phyloP scores from a whole-genome alignment of 2,888 invertebrate genomes.

The Ochropleura plecta region DNA sequence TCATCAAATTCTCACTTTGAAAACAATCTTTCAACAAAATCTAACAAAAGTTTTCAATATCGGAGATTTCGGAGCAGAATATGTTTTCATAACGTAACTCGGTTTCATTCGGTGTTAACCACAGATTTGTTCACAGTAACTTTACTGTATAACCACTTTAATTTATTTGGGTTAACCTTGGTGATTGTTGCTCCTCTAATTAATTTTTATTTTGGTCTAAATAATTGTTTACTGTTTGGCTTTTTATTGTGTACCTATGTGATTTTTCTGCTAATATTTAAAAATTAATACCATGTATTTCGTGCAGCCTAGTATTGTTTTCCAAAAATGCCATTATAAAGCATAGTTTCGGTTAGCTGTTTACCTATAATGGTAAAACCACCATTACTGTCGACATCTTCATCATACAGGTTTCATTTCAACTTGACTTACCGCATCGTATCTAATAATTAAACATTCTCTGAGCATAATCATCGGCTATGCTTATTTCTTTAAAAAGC shows the following conservation, averaged over 20 bases:
- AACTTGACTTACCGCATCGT: background rate
- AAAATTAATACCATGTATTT: background rate
- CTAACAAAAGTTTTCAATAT: conserved; percentile 54
- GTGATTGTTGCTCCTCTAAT: conserved; percentile 31
- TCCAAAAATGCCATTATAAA: background rate
- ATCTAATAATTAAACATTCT: conserved; percentile 18
- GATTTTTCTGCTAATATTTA: background rate
- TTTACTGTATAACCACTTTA: conserved; percentile 29
- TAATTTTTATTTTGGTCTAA: conserved; percentile 8
- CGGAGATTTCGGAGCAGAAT: conserved; percentile 39
- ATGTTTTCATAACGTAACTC: conserved; percentile 40
- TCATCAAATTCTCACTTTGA: conserved; percentile 63
- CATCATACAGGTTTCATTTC: conserved; percentile 1
- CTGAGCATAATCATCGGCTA: conserved; percentile 19
- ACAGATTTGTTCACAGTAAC: conserved; percentile 48
- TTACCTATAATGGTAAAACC: background rate
- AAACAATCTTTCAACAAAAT: conserved; percentile 63
- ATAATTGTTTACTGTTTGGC: background rate
- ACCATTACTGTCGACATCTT: background rate
- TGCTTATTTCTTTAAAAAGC: conserved; percentile 18
- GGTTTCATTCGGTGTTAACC: conserved; percentile 47
- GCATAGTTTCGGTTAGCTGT: background rate
- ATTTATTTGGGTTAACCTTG: conserved; percentile 43
- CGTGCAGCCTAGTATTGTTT: background rate
- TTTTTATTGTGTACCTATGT: background rate